A percentile compares a stretch with the other conserved stretches of the same genome.
Conservation (phyloP, 35 echinoderm and acorn worm species). For the Lytechinus variegatus region DNA sequence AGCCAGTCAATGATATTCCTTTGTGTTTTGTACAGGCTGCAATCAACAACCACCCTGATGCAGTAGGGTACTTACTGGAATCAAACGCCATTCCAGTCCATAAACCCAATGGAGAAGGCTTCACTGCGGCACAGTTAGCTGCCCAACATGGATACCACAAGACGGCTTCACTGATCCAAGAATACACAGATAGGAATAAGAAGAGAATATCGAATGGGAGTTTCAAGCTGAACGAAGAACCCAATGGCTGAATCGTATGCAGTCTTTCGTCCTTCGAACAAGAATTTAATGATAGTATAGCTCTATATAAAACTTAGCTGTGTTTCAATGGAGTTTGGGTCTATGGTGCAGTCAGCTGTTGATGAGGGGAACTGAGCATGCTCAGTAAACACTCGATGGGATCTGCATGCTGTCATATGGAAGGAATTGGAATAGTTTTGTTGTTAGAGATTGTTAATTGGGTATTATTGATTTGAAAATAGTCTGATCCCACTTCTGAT, state of each 20-base stretch:
- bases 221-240: not conserved
- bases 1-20: not conserved
- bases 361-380: no score
- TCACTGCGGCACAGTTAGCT: conserved; percentile 1
- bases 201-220: not conserved
- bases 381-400: not conserved
- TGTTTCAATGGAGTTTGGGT: not conserved
- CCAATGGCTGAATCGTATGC: not conserved
- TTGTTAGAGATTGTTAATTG: no score
- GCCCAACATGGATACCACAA: conserved; percentile 8
- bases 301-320: not conserved
- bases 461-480: not conserved
- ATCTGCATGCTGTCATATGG: not conserved
- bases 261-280: not conserved
- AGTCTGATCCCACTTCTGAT: not conserved
- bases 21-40: not conserved
- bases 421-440: not conserved
- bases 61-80: conserved; percentile 10
- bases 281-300: not conserved
- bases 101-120: conserved; percentile 44
- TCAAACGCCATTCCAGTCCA: not conserved
- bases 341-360: no score
- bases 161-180: not conserved
- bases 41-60: not conserved
- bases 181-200: not conserved